Conservation (phyloP, 2,113 vertebrate genomes). For the Prinia subflava region DNA sequence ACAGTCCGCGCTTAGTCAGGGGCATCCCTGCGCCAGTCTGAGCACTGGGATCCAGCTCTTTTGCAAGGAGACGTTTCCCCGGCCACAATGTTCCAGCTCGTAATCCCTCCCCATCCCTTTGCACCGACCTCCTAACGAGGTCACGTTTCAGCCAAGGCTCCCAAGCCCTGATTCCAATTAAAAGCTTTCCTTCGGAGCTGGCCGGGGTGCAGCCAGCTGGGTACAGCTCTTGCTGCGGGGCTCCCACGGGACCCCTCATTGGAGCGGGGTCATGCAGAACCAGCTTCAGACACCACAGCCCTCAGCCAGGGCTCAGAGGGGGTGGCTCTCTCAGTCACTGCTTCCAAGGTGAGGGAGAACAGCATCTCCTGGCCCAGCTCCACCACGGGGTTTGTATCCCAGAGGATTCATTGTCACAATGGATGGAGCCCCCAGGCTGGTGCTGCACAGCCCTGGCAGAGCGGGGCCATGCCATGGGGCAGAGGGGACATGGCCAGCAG, state of each 20-base stretch:
- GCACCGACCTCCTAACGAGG: background rate
- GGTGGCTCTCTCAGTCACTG: background rate
- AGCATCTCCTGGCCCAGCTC: background rate
- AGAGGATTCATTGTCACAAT: fast-evolving
- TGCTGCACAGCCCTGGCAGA: background rate
- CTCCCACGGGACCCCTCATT: background rate
- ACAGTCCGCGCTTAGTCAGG: fast-evolving
- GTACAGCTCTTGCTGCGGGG: background rate
- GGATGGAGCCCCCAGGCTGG: background rate
- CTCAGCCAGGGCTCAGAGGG: fast-evolving
- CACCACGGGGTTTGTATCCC: fast-evolving
- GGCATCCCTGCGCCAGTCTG: fast-evolving
- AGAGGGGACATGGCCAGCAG: background rate
- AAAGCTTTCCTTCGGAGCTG: background rate
- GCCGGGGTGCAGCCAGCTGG: background rate
- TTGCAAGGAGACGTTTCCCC: background rate
- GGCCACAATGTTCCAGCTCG: fast-evolving
- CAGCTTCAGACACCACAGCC: background rate
- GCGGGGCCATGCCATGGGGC: background rate
- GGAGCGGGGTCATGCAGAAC: background rate
- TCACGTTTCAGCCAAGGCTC: background rate
- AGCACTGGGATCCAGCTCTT: background rate
- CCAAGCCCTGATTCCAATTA: constrained; percentile 29
- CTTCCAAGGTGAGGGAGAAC: background rate
- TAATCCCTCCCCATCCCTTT: background rate